Conservation (phyloP, 2,888 invertebrate genomes). For the Cancer borealis region DNA sequence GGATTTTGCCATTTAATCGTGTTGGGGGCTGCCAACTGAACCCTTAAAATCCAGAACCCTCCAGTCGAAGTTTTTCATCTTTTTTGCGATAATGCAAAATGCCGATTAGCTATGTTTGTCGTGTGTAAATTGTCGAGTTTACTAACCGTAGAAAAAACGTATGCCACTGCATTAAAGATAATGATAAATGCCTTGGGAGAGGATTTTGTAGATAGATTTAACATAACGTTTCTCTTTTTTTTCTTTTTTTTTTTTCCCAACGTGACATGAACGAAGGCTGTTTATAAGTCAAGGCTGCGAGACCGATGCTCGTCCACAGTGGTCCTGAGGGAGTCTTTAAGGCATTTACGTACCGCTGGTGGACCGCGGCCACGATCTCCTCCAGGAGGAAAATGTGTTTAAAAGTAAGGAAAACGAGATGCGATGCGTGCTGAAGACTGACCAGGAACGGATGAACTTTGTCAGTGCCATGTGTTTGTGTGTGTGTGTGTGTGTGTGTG, state of each 20-base stretch:
- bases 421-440: neutral
- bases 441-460: neutral
- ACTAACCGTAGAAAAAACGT: neutral
- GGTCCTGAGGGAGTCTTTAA: neutral
- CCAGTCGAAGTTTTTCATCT: neutral
- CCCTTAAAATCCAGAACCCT: conserved; percentile 31
- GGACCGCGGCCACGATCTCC: neutral
- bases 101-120: neutral
- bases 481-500: too few species aligned
- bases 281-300: neutral
- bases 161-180: neutral
- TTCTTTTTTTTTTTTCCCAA: neutral
- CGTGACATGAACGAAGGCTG: neutral
- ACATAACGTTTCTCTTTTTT: neutral
- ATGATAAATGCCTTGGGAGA: neutral
- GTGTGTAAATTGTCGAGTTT: conserved; percentile 13
- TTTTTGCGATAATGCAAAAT: neutral
- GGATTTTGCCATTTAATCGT: conserved; percentile 43
- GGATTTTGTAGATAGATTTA: neutral
- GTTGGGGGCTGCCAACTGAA: conserved; percentile 34
- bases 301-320: neutral
- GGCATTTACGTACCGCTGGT: neutral
- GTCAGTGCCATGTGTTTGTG: neutral
- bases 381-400: neutral
- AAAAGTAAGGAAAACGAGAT: neutral